Conservation (phyloP, 2,797 vertebrate genomes). For the Sebastiscus albofasciatus region DNA sequence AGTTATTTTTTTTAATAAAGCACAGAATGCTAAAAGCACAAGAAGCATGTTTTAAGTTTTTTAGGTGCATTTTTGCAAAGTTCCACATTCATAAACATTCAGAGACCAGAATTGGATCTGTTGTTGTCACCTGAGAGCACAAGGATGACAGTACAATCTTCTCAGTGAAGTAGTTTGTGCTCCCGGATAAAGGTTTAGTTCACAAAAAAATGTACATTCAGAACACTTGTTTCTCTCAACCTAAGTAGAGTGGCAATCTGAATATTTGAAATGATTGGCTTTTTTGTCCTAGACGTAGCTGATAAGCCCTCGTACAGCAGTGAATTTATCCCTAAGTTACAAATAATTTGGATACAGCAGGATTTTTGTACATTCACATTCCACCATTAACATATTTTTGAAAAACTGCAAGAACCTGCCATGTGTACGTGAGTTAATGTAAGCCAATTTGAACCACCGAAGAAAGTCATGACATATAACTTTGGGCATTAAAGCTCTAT, state of each 20-base stretch:
- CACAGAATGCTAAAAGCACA: slow-evolving; percentile 79
- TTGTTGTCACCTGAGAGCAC: slow-evolving; percentile 69
- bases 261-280: slow-evolving; percentile 40
- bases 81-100: slow-evolving; percentile 81
- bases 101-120: slow-evolving; percentile 66
- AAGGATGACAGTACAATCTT: slow-evolving; percentile 71
- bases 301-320: slow-evolving; percentile 37
- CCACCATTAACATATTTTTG: slow-evolving; percentile 9
- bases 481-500: slow-evolving; percentile 25
- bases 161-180: slow-evolving; percentile 69
- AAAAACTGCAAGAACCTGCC: slow-evolving; percentile 24
- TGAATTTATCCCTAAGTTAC: slow-evolving; percentile 6
- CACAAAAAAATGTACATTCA: slow-evolving; percentile 76
- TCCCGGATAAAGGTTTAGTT: slow-evolving; percentile 70
- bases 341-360: slow-evolving; percentile 35
- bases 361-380: slow-evolving; percentile 39
- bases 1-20: slow-evolving; percentile 60
- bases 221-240: slow-evolving; percentile 52
- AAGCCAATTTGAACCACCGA: slow-evolving; percentile 12
- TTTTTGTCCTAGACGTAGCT: slow-evolving; percentile 24
- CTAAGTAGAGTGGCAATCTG: slow-evolving; percentile 37
- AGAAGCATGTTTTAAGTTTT: slow-evolving; percentile 74
- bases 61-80: slow-evolving; percentile 77
- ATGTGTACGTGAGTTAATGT: slow-evolving; percentile 5
- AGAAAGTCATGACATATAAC: slow-evolving; percentile 3